Conservation (phyloP, 2,797 vertebrate genomes). For the Sarcophilus harrisii region DNA sequence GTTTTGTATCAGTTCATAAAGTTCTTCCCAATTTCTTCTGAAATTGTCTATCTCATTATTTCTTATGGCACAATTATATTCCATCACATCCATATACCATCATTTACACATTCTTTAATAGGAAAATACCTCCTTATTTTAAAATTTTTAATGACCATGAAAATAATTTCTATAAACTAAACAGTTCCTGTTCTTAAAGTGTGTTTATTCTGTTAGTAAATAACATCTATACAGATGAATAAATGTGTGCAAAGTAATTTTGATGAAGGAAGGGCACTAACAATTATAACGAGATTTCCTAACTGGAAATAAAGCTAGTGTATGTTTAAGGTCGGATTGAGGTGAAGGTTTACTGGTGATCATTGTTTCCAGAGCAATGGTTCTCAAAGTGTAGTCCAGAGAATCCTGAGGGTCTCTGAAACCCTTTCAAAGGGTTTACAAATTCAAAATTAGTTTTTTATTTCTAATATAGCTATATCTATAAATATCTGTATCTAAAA, state of each 20-base stretch:
- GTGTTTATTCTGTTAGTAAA: background rate
- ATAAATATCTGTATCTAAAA: too few relatives aligned
- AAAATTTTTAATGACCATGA: background rate
- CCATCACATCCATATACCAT: background rate
- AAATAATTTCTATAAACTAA: background rate
- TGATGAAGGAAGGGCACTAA: background rate
- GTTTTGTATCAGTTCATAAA: background rate
- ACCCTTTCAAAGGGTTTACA: too few relatives aligned
- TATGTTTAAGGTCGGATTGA: background rate
- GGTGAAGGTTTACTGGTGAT: background rate
- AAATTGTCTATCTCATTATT: background rate
- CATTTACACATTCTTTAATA: background rate
- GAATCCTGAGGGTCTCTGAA: too few relatives aligned
- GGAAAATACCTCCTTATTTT: background rate
- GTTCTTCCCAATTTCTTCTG: background rate
- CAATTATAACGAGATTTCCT: background rate
- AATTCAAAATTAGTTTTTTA: too few relatives aligned
- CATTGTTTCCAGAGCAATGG: too few relatives aligned
- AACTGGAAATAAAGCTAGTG: background rate
- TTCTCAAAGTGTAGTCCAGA: too few relatives aligned
- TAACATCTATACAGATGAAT: background rate
- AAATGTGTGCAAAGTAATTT: background rate
- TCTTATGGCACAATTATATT: background rate
- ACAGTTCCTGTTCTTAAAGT: background rate
- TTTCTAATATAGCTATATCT: too few relatives aligned